phyloP scores from a whole-genome alignment of 2,797 vertebrate species.

The Clarias pachynema region DNA sequence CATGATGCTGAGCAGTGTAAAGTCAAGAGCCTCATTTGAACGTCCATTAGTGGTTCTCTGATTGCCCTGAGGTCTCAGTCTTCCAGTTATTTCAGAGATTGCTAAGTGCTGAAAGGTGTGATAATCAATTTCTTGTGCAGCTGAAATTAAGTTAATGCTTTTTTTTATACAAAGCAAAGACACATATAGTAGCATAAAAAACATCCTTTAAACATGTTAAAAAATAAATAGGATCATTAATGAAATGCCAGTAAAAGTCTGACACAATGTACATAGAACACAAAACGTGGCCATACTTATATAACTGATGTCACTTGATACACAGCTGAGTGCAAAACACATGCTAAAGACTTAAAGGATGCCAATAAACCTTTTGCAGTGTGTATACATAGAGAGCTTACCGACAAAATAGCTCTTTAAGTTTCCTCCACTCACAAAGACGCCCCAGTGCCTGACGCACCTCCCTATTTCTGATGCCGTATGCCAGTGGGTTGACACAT shows the following conservation, averaged over 20 bases:
- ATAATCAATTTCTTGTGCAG: neutral
- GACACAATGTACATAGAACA: neutral
- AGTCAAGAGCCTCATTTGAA: neutral
- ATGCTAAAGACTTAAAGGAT: neutral
- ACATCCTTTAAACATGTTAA: neutral
- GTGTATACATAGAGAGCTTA: neutral
- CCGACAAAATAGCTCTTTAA: neutral
- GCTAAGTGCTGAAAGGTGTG: neutral
- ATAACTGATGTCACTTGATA: neutral
- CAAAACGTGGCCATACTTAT: neutral
- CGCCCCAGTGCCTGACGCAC: constrained; percentile 28
- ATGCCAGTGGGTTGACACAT: constrained; percentile 36
- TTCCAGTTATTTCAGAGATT: neutral
- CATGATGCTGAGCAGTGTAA: neutral
- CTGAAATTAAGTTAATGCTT: neutral
- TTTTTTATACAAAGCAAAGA: neutral
- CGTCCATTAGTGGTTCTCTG: neutral
- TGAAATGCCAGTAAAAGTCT: neutral
- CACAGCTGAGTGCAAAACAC: neutral
- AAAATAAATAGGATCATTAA: neutral
- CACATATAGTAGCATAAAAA: neutral
- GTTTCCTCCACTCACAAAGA: neutral
- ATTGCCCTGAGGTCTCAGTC: neutral
- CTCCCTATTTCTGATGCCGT: constrained; percentile 33
- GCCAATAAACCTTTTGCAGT: neutral